Evolutionary conservation across 2,797 vertebrate species (phyloP).

Genomic region (Antrozous pallidus): DNA sequence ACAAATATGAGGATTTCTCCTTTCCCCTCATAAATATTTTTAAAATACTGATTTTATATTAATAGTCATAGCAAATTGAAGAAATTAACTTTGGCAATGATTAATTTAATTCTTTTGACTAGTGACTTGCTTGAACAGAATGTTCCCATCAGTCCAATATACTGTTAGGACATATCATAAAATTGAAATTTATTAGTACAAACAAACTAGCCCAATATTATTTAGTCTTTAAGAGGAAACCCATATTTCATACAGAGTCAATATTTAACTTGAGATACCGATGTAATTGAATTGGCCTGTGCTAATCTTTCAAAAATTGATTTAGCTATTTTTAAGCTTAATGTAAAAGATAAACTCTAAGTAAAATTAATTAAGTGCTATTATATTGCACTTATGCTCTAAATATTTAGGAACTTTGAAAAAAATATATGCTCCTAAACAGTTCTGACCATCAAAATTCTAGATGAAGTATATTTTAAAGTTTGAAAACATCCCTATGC

Average conservation of each 20-base stretch:
- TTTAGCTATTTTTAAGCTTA: background rate
- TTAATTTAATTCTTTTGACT: constrained; percentile 71
- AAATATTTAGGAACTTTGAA: background rate
- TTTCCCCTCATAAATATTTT: background rate
- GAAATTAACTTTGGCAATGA: constrained; percentile 68
- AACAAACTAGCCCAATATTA: background rate
- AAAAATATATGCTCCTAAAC: background rate
- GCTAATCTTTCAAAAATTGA: background rate
- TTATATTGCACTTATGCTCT: background rate
- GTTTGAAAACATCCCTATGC: background rate
- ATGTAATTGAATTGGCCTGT: background rate
- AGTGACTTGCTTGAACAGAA: constrained; percentile 37
- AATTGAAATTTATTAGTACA: constrained; percentile 64
- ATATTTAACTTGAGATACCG: background rate
- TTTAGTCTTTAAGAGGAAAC: background rate
- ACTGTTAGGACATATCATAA: constrained; percentile 54
- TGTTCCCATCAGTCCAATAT: constrained; percentile 29
- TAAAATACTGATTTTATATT: constrained; percentile 2
- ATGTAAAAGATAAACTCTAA: background rate
- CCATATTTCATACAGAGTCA: background rate
- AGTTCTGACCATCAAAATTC: background rate
- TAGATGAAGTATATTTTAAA: background rate
- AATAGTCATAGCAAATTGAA: constrained; percentile 65
- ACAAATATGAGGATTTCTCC: background rate
- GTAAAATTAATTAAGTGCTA: background rate